Conservation (phyloP, 2,113 vertebrate genomes). For the Hydrolagus affinis region DNA sequence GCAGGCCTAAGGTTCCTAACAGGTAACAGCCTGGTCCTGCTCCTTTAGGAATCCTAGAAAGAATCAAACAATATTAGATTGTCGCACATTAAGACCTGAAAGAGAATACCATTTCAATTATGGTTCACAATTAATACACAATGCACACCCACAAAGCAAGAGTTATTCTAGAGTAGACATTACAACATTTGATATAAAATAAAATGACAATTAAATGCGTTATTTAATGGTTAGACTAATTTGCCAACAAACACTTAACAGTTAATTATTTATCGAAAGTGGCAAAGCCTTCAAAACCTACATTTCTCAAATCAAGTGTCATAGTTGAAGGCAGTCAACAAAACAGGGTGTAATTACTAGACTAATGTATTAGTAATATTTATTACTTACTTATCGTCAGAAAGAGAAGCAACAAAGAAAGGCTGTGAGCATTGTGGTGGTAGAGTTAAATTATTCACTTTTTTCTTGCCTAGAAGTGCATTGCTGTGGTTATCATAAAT, state of each 20-base stretch:
- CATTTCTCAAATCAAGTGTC: background rate
- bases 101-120: background rate
- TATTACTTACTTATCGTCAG: slow-evolving; percentile 92
- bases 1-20: slow-evolving; percentile 76
- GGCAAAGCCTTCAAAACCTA: background rate
- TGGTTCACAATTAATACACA: background rate
- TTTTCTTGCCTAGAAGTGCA: slow-evolving; percentile 90
- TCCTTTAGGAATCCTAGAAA: slow-evolving; percentile 82
- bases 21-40: slow-evolving; percentile 88
- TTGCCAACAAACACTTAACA: background rate
- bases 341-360: background rate
- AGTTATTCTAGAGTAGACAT: background rate
- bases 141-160: background rate
- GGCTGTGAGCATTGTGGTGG: slow-evolving; percentile 76
- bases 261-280: background rate
- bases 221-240: background rate
- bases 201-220: background rate
- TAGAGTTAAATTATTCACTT: slow-evolving; percentile 78
- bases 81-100: slow-evolving; percentile 2
- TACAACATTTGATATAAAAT: background rate
- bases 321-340: too few species aligned
- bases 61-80: slow-evolving; percentile 24
- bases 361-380: background rate
- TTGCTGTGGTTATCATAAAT: slow-evolving; percentile 85
- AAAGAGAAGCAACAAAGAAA: slow-evolving; percentile 83